Evolutionary conservation across 2,888 invertebrate species (phyloP), one percentile per base, ranked within the genome.

Genomic region (Himalopsyche kuldschensis): DNA sequence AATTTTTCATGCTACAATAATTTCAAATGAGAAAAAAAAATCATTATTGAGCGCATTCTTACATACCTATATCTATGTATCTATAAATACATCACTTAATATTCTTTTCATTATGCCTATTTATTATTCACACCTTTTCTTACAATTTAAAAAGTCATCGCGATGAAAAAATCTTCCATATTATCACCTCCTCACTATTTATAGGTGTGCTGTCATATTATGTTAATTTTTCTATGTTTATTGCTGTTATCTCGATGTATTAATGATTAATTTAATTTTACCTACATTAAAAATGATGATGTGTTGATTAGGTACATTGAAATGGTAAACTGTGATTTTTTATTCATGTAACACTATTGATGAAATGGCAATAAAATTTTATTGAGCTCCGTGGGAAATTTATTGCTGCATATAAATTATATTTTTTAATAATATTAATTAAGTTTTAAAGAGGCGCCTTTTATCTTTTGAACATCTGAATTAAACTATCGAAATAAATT

Each of bases 91-190:
- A 15, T 41, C 41, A 41, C 35, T 35, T 6, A 8, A 35, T 35
- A 41, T 15, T 41, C 41, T 41, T 41, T 41, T 41, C 41, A 41
- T 41, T 15, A 41, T 41, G 15, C 3, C 15, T 15, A 15, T 41
- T 41, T 15, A 41, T 15, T 41, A 11, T 41, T 41, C 41, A 41
- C 41, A 41, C 41, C 15, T 41, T 6, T 41, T 15, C 41, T 41
- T 41, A 41, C 41, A 15, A 41, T 55, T 20, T 55, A 24, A 55
- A 48, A 55, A 63, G 83, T 41, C 85, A 78, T 85, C 87, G 41
- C 86, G 81, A 20, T 47, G 69, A 85, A 87, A 41, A 81, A 86
- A 77, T 87, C 86, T 86, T 86, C 82, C 85, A 87, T 81, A 81
- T 86, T 85, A 84, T 81, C 82, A 79, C 76, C 84, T 75, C 80